Percentiles rank a stretch among this genome's conserved stretches.
Conservation (phyloP, 2,113 vertebrate species). For the Marmota flaviventris region DNA sequence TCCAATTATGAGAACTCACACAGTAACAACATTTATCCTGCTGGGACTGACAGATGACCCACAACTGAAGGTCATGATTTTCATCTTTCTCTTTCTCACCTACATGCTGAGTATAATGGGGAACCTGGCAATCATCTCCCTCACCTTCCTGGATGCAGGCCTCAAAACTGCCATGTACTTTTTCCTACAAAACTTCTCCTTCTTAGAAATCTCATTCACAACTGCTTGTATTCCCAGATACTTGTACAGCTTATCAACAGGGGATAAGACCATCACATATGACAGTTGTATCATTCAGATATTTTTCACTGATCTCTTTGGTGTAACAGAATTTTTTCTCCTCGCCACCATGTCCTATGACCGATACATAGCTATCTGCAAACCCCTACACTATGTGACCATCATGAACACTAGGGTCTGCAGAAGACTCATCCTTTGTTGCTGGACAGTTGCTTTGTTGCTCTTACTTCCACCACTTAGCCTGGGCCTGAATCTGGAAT, state of each 20-base stretch:
- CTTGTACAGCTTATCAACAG: conserved; percentile 59
- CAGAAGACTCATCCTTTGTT: not conserved
- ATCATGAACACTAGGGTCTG: conserved; percentile 50
- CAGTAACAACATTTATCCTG: conserved; percentile 57
- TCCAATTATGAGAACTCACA: conserved; percentile 49
- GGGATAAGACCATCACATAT: conserved; percentile 59
- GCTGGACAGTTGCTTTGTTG: conserved; percentile 40
- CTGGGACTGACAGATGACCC: conserved; percentile 52
- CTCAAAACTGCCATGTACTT: conserved; percentile 78
- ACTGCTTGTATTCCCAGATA: conserved; percentile 76
- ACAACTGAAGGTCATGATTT: conserved; percentile 44
- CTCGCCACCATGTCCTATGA: conserved; percentile 80
- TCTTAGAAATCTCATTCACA: conserved; percentile 77
- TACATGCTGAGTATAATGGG: conserved; percentile 50
- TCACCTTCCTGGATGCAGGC: conserved; percentile 37
- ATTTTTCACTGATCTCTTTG: conserved; percentile 59
- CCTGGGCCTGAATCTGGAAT: conserved; percentile 41
- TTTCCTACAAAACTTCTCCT: conserved; percentile 77
- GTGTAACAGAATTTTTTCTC: conserved; percentile 71
- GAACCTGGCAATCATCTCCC: conserved; percentile 58
- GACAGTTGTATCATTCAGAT: conserved; percentile 55
- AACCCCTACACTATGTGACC: conserved; percentile 56
- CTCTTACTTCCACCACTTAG: conserved; percentile 47
- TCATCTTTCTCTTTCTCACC: conserved; percentile 63
- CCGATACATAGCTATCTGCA: conserved; percentile 69